Evolutionary conservation across 2,888 invertebrate genomes (phyloP), one percentile per base, ranked within the genome.

Genomic region (Tricholauxania praeusta): DNA sequence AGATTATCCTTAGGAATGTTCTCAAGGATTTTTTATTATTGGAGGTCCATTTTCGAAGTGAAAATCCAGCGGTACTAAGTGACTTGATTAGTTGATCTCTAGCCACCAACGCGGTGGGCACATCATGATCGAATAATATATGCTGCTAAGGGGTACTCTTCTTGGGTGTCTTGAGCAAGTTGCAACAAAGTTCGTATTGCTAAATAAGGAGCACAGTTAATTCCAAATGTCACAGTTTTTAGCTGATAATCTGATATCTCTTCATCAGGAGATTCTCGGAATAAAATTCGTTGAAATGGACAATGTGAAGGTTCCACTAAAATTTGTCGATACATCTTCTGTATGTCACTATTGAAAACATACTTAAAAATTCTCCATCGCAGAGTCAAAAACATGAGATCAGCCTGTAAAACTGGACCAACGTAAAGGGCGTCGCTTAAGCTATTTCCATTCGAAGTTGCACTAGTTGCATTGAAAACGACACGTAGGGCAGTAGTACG

Each of bases 41-140:
- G 1, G 73, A 47, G 4, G 65, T 70, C 62, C 70, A 70, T 49
- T 73, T 73, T 1, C 66, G 57, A 7, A 70, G 59, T 22, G 47
- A 17, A 51, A 73, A 71, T 1, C 70, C 64, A 15, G 73, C 73
- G 0, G 70, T 60, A 7, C 48, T 10, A 1, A 74, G 48, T 1
- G 53, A 53, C 15, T 32, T 8, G 6, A 71, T 71, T 5, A 67
- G 19, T 48, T 73, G 65, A n/a, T 65, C 15, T 19, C 47, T 22
- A 6, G 55, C 28, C 1, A 12, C n/a, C 4, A 52, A 5, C 3
- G 66, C 73, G 8, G 60, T 47, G 14, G 15, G 7, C n/a, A 52
- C 15, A 28, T 66, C 66, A 51, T 66, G 66, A 22, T 17, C 32
- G 19, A 19, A 66, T 47, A 52, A 66, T 66, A 22, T 19, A 28